These are phyloP conservation scores for Microtus richardsoni DNA, from an alignment of 2,113 vertebrate species.

Conservation along the genomic window DNA sequence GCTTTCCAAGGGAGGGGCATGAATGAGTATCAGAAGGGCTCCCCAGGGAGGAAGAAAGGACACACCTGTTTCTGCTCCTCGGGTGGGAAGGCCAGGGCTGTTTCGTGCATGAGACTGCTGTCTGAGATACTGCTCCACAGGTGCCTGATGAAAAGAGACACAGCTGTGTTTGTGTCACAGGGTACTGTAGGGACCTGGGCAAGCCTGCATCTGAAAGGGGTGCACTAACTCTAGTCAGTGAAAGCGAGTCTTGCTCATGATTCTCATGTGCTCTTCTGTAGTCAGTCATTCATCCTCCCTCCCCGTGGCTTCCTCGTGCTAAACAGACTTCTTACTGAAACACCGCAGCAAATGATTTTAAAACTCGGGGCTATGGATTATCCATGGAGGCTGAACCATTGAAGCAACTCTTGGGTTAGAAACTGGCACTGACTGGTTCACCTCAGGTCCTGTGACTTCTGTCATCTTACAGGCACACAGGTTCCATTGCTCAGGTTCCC, in stretches of 20 bases:
- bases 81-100: neutral
- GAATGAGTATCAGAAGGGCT: neutral
- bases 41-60: neutral
- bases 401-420: neutral
- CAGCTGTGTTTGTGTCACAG: neutral
- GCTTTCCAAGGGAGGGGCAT: neutral
- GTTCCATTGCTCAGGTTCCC: neutral
- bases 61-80: neutral
- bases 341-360: neutral
- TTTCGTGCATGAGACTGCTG: neutral
- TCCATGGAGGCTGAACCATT: neutral
- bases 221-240: neutral
- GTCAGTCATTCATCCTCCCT: rapidly evolving
- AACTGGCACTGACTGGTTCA: neutral
- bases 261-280: neutral
- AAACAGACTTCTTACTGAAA: neutral
- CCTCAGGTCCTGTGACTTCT: neutral
- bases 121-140: neutral
- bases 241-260: rapidly evolving
- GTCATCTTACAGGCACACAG: neutral
- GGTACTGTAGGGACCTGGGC: neutral
- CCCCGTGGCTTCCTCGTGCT: neutral
- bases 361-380: neutral
- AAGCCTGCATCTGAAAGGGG: rapidly evolving
- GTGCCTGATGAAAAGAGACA: neutral